Evolutionary conservation across 92 coral and sea anemone genomes (phyloP).

Genomic region (Umimayanthus kanabou): DNA sequence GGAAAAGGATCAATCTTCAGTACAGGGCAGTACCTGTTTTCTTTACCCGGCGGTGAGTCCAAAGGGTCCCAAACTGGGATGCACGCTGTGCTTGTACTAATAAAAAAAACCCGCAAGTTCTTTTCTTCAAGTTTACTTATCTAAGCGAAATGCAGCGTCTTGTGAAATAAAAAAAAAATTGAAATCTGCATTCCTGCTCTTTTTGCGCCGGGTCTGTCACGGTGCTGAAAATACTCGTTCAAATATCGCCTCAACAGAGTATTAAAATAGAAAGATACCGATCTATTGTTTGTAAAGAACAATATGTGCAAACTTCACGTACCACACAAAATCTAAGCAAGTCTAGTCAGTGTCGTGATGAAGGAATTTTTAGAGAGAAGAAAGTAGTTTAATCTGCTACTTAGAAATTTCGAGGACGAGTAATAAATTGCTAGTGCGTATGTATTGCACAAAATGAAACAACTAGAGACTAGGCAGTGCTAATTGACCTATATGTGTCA

Average conservation of each 20-base stretch:
- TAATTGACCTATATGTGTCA: background rate
- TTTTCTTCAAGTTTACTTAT: background rate
- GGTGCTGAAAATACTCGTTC: background rate
- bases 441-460: background rate
- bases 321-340: too few relatives aligned
- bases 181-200: background rate
- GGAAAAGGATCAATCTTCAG: background rate
- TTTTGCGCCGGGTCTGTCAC: background rate
- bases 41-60: background rate
- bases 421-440: background rate
- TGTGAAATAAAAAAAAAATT: background rate
- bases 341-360: background rate
- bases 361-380: background rate
- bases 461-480: background rate
- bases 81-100: slow-evolving; percentile 2
- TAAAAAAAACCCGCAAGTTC: background rate
- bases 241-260: background rate
- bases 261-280: background rate
- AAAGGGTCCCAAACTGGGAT: background rate
- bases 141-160: background rate
- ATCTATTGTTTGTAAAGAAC: background rate
- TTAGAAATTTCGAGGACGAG: background rate
- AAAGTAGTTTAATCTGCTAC: background rate
- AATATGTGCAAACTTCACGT: background rate
- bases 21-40: slow-evolving; percentile 18